Evolutionary conservation across 2,113 vertebrate species (phyloP).

Genomic region (Oostethus manadensis): DNA sequence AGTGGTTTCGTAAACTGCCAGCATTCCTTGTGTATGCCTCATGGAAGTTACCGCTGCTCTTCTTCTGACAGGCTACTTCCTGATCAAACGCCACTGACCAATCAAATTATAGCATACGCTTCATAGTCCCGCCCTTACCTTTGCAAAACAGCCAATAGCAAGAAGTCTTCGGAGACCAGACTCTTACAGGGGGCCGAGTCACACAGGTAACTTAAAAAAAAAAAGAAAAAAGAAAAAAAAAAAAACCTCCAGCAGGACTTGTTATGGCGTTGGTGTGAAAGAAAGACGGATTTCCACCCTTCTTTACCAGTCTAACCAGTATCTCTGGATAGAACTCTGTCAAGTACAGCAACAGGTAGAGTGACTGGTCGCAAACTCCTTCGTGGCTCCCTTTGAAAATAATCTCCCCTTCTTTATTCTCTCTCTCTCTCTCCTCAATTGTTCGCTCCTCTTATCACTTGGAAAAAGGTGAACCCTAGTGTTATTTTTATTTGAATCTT

Average conservation of each 20-base stretch:
- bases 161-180: conserved; percentile 46
- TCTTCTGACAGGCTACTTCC: conserved; percentile 53
- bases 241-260: conserved; percentile 64
- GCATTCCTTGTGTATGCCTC: not conserved
- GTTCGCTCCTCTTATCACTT: conserved; percentile 84
- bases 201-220: conserved; percentile 82
- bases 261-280: conserved; percentile 84
- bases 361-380: conserved; percentile 70
- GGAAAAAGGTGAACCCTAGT: conserved; percentile 78
- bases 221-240: conserved; percentile 44
- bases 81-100: conserved; percentile 47
- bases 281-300: conserved; percentile 74
- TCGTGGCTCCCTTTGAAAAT: conserved; percentile 67
- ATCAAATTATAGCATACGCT: conserved; percentile 48
- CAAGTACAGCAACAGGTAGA: conserved; percentile 83
- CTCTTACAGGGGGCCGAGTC: conserved; percentile 70
- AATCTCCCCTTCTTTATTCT: conserved; percentile 63
- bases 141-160: conserved; percentile 73
- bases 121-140: conserved; percentile 80
- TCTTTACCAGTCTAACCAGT: conserved; percentile 81
- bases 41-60: conserved; percentile 4
- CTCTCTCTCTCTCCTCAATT: conserved; percentile 70
- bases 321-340: conserved; percentile 77
- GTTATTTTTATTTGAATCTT: conserved; percentile 81
- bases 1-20: not conserved